Percentiles rank a stretch among this genome's conserved stretches.
Conservation (phyloP, 1,140 invertebrate genomes). For the Leptinotarsa undecemlineata region DNA sequence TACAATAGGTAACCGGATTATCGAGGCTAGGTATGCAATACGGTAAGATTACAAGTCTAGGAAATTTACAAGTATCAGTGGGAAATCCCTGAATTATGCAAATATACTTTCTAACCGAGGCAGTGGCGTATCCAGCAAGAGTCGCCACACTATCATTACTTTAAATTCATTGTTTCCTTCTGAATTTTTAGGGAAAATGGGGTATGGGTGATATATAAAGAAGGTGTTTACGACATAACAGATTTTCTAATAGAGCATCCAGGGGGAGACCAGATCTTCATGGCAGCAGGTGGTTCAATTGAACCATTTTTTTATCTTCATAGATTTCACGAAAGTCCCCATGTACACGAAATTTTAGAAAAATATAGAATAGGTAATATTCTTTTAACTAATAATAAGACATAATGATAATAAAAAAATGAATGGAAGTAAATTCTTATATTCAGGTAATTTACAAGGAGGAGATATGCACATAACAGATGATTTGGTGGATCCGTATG, state of each 20-base stretch:
- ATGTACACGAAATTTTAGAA: conserved; percentile 80
- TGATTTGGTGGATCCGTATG: conserved; percentile 80
- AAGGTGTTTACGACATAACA: conserved; percentile 97
- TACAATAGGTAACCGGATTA: too few relatives aligned
- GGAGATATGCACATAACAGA: conserved; percentile 59
- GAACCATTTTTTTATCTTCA: conserved; percentile 97
- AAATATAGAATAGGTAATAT: conserved; percentile 85
- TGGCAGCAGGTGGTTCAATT: conserved; percentile 87
- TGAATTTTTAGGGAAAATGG: conserved; percentile 57
- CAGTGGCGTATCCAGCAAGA: too few relatives aligned
- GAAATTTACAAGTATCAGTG: too few relatives aligned
- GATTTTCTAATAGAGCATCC: conserved; percentile 90
- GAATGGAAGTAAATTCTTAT: conserved; percentile 18
- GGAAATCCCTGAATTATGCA: too few relatives aligned
- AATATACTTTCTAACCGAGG: too few relatives aligned
- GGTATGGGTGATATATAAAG: conserved; percentile 87
- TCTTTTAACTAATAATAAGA: not conserved
- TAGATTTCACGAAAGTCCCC: conserved; percentile 84
- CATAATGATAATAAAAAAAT: not conserved
- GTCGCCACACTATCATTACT: conserved; percentile 4
- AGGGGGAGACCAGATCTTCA: conserved; percentile 84
- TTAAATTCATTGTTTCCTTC: not conserved
- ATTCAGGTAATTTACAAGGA: conserved; percentile 66
- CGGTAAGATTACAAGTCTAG: too few relatives aligned
- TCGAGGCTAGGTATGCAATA: too few relatives aligned